phyloP scores from a whole-genome alignment of 1,140 invertebrate species.

The Bombyx mandarina region DNA sequence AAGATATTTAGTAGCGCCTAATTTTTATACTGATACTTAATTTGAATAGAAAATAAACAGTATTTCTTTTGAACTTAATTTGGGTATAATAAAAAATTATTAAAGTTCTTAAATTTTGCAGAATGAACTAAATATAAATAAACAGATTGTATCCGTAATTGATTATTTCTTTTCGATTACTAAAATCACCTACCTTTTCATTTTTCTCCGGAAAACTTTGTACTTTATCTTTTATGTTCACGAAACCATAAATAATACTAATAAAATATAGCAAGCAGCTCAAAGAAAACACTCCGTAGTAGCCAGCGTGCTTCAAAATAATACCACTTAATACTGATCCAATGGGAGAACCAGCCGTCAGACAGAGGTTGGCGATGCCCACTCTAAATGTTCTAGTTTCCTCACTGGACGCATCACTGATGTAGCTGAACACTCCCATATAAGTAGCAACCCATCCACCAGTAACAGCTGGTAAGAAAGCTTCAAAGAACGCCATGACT shows the following conservation, averaged over 20 bases:
- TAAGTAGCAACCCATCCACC: conserved; percentile 72
- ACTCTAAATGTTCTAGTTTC: conserved; percentile 73
- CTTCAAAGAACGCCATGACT: conserved; percentile 72
- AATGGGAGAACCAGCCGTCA: conserved; percentile 74
- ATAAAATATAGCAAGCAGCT: conserved; percentile 79
- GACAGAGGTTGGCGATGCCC: conserved; percentile 72
- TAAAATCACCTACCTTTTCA: conserved; percentile 11
- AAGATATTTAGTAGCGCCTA: too few relatives aligned
- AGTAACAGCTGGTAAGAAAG: conserved; percentile 70
- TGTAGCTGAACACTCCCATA: conserved; percentile 73
- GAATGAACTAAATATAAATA: too few relatives aligned
- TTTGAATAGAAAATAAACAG: too few relatives aligned
- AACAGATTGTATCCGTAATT: too few relatives aligned
- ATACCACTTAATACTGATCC: conserved; percentile 82
- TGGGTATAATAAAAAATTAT: too few relatives aligned
- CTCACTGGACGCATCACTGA: conserved; percentile 72
- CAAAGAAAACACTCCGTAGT: conserved; percentile 83
- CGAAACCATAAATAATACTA: conserved; percentile 78
- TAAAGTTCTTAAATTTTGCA: too few relatives aligned
- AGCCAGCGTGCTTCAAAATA: conserved; percentile 77
- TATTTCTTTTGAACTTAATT: too few relatives aligned
- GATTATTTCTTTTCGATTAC: too few relatives aligned
- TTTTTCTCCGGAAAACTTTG: conserved; percentile 28
- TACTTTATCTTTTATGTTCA: conserved; percentile 74
- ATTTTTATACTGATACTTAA: too few relatives aligned